Evolutionary conservation across 2,888 invertebrate species (phyloP).

Genomic region (Palloptera scutellata): DNA sequence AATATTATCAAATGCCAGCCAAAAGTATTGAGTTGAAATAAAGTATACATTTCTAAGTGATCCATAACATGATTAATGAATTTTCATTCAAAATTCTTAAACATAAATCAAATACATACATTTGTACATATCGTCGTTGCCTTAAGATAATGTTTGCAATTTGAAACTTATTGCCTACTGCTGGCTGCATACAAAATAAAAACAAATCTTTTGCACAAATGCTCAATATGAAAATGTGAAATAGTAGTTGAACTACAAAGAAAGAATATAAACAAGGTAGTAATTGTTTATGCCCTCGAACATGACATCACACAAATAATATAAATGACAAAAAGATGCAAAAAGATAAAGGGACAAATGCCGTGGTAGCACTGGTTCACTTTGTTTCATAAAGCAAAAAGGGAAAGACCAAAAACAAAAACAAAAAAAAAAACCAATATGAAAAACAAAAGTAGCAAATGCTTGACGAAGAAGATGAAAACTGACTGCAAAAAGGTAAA

Average conservation of each 20-base stretch:
- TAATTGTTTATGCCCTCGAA: slow-evolving; percentile 14
- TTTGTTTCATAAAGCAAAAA: slow-evolving; percentile 18
- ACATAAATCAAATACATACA: slow-evolving; percentile 42
- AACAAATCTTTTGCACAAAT: slow-evolving; percentile 38
- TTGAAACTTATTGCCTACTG: too few species aligned
- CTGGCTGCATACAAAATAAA: too few species aligned
- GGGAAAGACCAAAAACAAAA: too few species aligned
- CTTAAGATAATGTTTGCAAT: slow-evolving; percentile 13
- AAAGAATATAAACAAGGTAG: neutral
- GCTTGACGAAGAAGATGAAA: neutral
- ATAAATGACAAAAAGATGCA: slow-evolving; percentile 46
- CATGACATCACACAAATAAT: slow-evolving; percentile 40
- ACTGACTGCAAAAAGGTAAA: neutral
- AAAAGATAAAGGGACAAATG: slow-evolving; percentile 33
- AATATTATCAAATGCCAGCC: too few species aligned
- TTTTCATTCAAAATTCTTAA: slow-evolving; percentile 50
- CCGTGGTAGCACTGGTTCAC: too few species aligned
- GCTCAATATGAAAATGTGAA: slow-evolving; percentile 36
- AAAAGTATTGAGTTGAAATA: too few species aligned
- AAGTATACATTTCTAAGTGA: neutral
- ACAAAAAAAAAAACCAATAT: too few species aligned
- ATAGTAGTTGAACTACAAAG: slow-evolving; percentile 39
- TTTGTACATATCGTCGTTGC: neutral
- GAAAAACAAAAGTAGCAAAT: slow-evolving; percentile 1
- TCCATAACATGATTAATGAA: slow-evolving; percentile 51